Conservation (phyloP, 2,888 invertebrate species). For the Synanthedon vespiformis region DNA sequence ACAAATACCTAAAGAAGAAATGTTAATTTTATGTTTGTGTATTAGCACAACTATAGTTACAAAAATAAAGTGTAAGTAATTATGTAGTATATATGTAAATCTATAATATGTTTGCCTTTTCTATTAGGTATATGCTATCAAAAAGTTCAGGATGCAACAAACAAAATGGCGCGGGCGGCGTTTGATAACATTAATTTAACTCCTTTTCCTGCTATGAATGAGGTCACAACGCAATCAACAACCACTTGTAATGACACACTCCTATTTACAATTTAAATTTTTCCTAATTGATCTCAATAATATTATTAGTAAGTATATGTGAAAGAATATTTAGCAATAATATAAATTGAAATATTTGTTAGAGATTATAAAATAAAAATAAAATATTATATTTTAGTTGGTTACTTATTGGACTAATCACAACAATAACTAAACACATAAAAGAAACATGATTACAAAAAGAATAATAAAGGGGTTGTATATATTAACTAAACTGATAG, state of each 20-base stretch:
- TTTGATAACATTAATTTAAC: conserved; percentile 57
- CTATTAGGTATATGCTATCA: neutral
- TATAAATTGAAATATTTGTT: too few species aligned
- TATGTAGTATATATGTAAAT: neutral
- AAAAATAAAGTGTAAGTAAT: neutral
- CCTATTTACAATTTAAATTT: too few species aligned
- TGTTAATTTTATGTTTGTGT: neutral
- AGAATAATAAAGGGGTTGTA: too few species aligned
- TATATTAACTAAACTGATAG: too few species aligned
- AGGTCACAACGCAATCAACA: conserved; percentile 58
- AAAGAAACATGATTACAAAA: too few species aligned
- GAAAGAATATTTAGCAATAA: too few species aligned
- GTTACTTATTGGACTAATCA: too few species aligned
- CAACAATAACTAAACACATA: too few species aligned
- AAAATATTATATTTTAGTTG: too few species aligned
- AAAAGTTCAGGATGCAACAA: conserved; percentile 8
- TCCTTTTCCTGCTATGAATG: conserved; percentile 64
- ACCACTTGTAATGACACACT: conserved; percentile 1
- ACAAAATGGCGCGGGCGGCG: conserved; percentile 32
- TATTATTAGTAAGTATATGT: too few species aligned
- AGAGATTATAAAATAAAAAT: too few species aligned
- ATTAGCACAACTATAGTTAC: neutral
- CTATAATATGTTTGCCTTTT: neutral
- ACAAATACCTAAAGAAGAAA: neutral
- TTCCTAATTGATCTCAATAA: too few species aligned